Conservation (phyloP, 64 coral and sea anemone genomes). For the Dendronephthya gigantea region DNA sequence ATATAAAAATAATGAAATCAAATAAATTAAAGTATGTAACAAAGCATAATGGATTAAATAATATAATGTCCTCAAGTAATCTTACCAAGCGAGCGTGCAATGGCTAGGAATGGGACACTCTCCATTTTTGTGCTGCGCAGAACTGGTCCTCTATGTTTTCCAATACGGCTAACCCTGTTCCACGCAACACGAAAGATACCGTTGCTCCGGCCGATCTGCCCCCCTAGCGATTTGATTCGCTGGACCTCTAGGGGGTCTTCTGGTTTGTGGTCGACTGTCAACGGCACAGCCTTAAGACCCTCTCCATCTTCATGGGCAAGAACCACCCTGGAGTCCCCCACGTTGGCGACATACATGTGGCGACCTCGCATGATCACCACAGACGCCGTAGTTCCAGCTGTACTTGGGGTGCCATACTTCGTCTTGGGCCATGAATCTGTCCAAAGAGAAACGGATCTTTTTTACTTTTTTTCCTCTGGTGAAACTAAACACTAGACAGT, state of each 20-base stretch:
- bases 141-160: constrained; percentile 66
- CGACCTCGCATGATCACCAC: constrained; percentile 60
- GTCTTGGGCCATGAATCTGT: constrained; percentile 84
- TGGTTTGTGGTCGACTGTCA: constrained; percentile 89
- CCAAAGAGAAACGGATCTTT: neutral
- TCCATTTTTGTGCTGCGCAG: constrained; percentile 78
- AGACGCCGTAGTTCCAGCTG: constrained; percentile 67
- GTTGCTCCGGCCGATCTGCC: constrained; percentile 61
- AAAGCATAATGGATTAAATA: too few species aligned
- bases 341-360: constrained; percentile 85
- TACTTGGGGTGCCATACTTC: constrained; percentile 78
- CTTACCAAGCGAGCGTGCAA: constrained; percentile 77
- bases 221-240: constrained; percentile 63
- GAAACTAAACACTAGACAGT: too few species aligned
- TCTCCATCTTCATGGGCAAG: constrained; percentile 33
- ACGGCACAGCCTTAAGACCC: constrained; percentile 39
- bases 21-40: too few species aligned
- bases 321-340: constrained; percentile 71
- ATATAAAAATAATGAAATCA: too few species aligned
- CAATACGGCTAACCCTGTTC: constrained; percentile 60
- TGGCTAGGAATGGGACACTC: constrained; percentile 68
- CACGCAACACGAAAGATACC: constrained; percentile 79
- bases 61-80: neutral
- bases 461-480: too few species aligned
- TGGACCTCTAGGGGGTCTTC: constrained; percentile 62